Evolutionary conservation across 2,113 vertebrate species (phyloP), one percentile per base, ranked within the genome.

Genomic region (Ochotona princeps): DNA sequence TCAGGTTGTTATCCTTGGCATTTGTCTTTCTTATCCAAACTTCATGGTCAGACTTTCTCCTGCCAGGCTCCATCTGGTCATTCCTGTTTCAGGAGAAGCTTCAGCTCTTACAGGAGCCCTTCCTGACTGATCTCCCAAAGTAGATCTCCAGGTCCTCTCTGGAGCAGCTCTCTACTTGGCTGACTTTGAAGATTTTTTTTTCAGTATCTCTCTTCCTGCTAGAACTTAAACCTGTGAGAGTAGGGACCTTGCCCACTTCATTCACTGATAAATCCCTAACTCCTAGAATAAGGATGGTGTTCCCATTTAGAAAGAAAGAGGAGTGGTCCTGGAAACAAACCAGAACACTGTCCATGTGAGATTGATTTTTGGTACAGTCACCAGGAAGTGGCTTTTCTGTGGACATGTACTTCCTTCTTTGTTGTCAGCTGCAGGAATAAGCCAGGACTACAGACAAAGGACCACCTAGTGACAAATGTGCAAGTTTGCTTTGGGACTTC

Each of bases 391-490:
- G 61, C 72, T 96, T 18, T 75, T 88, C 79, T 67, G 23, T 20
- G 44, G 32, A 82, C 88, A 85, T 15, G 12, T 7, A 78, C 85
- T 5, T 23, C 51, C 79, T 74, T 89, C 85, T 94, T 89, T 92
- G 70, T 47, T 49, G 18, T 81, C 83, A 83, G 76, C 65, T 86
- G 61, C 65, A 25, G 79, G 51, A 83, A n/a, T 60, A 44, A 80
- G 76, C 2, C 15, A 47, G 51, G 82, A 49, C 30, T 74, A n/a
- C 57, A 83, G 69, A 96, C 84, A 96, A 88, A 94, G 83, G 67
- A 73, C 86, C 44, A 11, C 76, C 75, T 67, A 69, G 90, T 70
- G 79, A 84, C 93, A 93, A 74, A 87, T 84, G 83, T 60, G 83
- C 61, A 15, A 8, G 61, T 93, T 66, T 69, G 65, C 80, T 82